Evolutionary conservation across 2,888 invertebrate species (phyloP).

Genomic region (Heteromyza rotundicornis): DNA sequence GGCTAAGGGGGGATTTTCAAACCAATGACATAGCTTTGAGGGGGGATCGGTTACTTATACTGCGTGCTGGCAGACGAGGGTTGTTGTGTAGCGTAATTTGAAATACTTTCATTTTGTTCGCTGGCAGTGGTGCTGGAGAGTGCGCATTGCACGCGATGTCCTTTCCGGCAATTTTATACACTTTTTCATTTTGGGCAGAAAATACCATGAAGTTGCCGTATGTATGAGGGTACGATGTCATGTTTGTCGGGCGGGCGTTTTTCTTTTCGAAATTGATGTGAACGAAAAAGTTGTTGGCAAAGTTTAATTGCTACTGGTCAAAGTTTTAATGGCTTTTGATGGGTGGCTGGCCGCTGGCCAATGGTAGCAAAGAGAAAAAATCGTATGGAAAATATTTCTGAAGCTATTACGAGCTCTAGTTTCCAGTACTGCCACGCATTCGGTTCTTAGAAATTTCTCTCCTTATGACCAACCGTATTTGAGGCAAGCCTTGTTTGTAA

Average conservation of each 20-base stretch:
- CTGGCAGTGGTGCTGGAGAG: slow-evolving; percentile 30
- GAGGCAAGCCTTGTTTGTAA: too few relatives aligned
- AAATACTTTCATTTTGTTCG: slow-evolving; percentile 50
- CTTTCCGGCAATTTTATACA: slow-evolving; percentile 55
- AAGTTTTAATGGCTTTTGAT: slow-evolving; percentile 37
- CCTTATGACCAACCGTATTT: too few relatives aligned
- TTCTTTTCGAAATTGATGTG: slow-evolving; percentile 31
- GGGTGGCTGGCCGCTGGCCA: slow-evolving; percentile 7
- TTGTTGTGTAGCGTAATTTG: slow-evolving; percentile 40
- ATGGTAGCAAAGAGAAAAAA: neutral
- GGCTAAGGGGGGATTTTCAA: slow-evolving; percentile 27
- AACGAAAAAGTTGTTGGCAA: slow-evolving; percentile 41
- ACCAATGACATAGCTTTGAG: slow-evolving; percentile 42
- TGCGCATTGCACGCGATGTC: slow-evolving; percentile 56
- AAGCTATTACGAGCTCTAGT: too few relatives aligned
- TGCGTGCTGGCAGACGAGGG: neutral
- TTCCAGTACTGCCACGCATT: too few relatives aligned
- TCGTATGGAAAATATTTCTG: neutral
- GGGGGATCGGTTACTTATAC: neutral
- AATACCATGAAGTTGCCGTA: too few relatives aligned
- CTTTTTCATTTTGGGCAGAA: slow-evolving; percentile 33
- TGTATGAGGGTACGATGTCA: too few relatives aligned
- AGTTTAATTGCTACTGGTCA: slow-evolving; percentile 56
- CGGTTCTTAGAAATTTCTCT: too few relatives aligned
- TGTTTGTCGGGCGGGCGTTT: slow-evolving; percentile 1